phyloP scores from a whole-genome alignment of 2,797 vertebrate genomes.

The Gymnoscopelus braueri region DNA sequence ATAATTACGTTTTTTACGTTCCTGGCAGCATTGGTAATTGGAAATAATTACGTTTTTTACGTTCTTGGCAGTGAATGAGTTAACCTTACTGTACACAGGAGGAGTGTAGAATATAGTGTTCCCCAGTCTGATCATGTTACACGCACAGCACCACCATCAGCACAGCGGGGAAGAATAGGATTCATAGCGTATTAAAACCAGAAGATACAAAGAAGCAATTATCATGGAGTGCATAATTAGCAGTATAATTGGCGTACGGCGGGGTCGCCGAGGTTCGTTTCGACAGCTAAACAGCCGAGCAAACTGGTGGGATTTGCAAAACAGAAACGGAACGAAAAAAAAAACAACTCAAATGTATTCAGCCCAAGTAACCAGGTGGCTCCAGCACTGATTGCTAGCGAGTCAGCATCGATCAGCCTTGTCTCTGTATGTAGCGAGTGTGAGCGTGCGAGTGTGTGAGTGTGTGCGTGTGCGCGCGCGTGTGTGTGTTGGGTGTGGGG shows the following conservation, averaged over 20 bases:
- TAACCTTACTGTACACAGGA: too few species aligned
- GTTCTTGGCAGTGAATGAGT: too few species aligned
- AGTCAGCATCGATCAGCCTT: constrained; percentile 62
- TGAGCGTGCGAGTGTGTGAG: background rate
- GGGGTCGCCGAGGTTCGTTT: background rate
- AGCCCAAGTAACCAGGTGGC: constrained; percentile 49
- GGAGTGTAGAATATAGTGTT: too few species aligned
- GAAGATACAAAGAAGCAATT: background rate
- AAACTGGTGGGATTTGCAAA: background rate
- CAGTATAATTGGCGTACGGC: background rate
- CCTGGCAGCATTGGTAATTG: too few species aligned
- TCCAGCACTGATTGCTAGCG: constrained; percentile 61
- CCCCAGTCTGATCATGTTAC: too few species aligned
- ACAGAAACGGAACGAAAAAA: background rate
- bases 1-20: too few species aligned
- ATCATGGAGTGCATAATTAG: background rate
- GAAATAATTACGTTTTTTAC: too few species aligned
- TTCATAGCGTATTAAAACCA: too few species aligned
- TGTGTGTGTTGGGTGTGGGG: too few species aligned
- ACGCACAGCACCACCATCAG: too few species aligned
- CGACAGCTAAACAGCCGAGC: background rate
- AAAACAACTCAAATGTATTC: constrained; percentile 35
- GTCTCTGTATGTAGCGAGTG: constrained; percentile 45
- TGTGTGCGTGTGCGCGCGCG: too few species aligned
- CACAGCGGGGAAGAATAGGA: too few species aligned